Percentiles rank a stretch among this genome's conserved stretches.
These are phyloP conservation scores for Andrena chrysosceles DNA, from an alignment of 2,888 invertebrate genomes.

Conservation along the genomic window DNA sequence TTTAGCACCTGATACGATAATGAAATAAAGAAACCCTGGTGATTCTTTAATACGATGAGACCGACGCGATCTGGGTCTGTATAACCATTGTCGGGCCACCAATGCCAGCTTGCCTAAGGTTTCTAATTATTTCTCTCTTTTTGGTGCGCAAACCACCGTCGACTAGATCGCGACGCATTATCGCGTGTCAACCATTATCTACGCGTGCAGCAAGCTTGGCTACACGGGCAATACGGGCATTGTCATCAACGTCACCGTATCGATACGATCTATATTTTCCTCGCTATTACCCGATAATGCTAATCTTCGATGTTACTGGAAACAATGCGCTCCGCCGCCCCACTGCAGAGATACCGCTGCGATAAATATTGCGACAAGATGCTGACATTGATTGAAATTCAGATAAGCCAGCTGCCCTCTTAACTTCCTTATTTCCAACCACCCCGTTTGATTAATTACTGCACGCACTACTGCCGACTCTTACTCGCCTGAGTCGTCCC, in stretches of 20 bases:
- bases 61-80: slow-evolving; percentile 67
- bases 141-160: not conserved
- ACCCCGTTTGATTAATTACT: no score
- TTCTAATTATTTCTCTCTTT: not conserved
- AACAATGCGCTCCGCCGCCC: not conserved
- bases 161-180: not conserved
- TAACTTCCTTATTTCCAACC: no score
- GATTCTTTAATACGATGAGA: slow-evolving; percentile 19
- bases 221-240: not conserved
- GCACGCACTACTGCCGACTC: no score
- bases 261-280: slow-evolving; percentile 3
- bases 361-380: slow-evolving; percentile 10
- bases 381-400: no score
- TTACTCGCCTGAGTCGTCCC: no score
- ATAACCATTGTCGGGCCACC: slow-evolving; percentile 44
- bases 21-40: slow-evolving; percentile 38
- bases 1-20: slow-evolving; percentile 5
- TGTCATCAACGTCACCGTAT: not conserved
- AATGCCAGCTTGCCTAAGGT: slow-evolving; percentile 15
- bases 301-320: not conserved
- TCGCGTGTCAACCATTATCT: slow-evolving; percentile 1
- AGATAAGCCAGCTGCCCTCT: no score
- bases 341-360: not conserved
- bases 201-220: not conserved
- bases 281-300: slow-evolving; percentile 1